phyloP scores from a whole-genome alignment of 2,888 invertebrate species.

The Drosophila cognata region DNA sequence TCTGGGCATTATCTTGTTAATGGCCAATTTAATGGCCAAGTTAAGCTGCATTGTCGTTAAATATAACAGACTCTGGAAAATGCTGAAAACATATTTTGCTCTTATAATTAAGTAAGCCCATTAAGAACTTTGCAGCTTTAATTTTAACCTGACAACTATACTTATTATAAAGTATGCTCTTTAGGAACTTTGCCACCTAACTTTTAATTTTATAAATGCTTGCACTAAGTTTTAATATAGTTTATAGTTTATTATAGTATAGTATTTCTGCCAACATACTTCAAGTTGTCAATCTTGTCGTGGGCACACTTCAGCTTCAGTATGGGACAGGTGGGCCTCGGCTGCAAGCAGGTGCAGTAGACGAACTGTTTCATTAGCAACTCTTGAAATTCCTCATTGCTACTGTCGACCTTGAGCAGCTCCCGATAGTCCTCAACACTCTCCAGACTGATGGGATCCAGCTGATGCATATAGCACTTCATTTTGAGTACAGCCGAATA shows the following conservation, averaged over 20 bases:
- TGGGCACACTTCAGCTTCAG: constrained; percentile 56
- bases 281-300: constrained; percentile 37
- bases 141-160: neutral
- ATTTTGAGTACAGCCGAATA: constrained; percentile 69
- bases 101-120: neutral
- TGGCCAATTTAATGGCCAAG: constrained; percentile 43
- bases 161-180: neutral
- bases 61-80: neutral
- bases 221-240: neutral
- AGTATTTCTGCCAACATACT: constrained; percentile 46
- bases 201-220: neutral
- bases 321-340: constrained; percentile 58
- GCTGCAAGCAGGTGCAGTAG: constrained; percentile 75
- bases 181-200: neutral
- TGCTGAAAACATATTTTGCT: neutral
- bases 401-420: constrained; percentile 46
- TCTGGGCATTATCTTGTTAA: constrained; percentile 26
- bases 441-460: constrained; percentile 75
- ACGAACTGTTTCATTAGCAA: constrained; percentile 64
- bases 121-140: neutral
- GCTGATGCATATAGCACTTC: constrained; percentile 70
- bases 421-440: constrained; percentile 75
- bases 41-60: constrained; percentile 8
- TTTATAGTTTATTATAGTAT: neutral
- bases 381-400: constrained; percentile 74